These are phyloP conservation scores for Homarus americanus DNA, from an alignment of 1,140 invertebrate genomes.

Conservation along the genomic window DNA sequence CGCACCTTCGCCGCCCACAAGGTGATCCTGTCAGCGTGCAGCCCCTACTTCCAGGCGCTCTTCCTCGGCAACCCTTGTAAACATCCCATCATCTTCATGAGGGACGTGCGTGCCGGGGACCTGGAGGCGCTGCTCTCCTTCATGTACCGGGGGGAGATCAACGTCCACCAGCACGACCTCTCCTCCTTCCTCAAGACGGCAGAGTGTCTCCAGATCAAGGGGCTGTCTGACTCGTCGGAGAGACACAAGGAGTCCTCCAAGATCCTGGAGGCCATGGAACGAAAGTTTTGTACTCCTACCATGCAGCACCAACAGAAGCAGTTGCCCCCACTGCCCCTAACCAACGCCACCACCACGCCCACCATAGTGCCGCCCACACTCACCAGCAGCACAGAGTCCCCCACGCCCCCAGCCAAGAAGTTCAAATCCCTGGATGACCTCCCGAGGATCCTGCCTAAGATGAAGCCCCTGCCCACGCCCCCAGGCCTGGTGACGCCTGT, in stretches of 20 bases:
- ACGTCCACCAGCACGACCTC: constrained; percentile 78
- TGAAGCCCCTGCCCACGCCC: constrained; percentile 70
- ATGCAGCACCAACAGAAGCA: constrained; percentile 30
- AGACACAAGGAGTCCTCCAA: constrained; percentile 74
- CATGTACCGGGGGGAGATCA: constrained; percentile 79
- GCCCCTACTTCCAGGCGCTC: constrained; percentile 95
- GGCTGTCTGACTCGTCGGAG: constrained; percentile 77
- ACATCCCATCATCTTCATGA: constrained; percentile 88
- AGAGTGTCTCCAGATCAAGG: constrained; percentile 78
- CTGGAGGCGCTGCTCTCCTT: constrained; percentile 78
- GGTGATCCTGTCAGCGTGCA: constrained; percentile 94
- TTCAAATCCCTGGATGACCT: constrained; percentile 70
- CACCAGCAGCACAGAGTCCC: constrained; percentile 59
- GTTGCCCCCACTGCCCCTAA: neutral
- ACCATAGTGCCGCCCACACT: constrained; percentile 40
- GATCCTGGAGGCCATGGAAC: constrained; percentile 75
- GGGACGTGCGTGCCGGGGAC: constrained; percentile 77
- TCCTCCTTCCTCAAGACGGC: constrained; percentile 78
- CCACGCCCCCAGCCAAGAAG: constrained; percentile 67
- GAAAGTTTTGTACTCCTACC: constrained; percentile 65
- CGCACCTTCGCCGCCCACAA: constrained; percentile 95
- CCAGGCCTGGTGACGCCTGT: constrained; percentile 69
- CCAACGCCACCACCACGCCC: constrained; percentile 13
- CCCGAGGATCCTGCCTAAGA: constrained; percentile 74
- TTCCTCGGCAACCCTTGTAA: constrained; percentile 94